phyloP scores from a whole-genome alignment of 1,140 invertebrate genomes.

The Reticulitermes speratus region DNA sequence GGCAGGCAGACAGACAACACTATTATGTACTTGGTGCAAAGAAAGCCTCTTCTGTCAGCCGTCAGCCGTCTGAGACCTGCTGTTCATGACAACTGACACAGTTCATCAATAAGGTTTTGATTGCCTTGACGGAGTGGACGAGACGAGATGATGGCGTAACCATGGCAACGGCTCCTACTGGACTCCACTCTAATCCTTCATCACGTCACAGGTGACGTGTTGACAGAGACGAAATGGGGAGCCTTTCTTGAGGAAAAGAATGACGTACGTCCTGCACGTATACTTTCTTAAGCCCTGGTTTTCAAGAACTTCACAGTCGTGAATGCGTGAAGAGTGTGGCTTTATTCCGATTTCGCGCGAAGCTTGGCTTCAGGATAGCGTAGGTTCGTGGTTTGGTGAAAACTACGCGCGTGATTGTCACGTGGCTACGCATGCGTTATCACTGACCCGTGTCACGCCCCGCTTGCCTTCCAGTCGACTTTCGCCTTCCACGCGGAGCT shows the following conservation, averaged over 20 bases:
- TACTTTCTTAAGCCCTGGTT: not conserved
- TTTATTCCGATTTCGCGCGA: too few relatives aligned
- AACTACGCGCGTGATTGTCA: too few relatives aligned
- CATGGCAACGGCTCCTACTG: not conserved
- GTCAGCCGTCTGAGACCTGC: not conserved
- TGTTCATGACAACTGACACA: not conserved
- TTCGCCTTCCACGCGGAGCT: too few relatives aligned
- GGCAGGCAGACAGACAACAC: too few relatives aligned
- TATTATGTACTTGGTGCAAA: too few relatives aligned
- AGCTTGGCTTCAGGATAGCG: too few relatives aligned
- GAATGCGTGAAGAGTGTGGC: too few relatives aligned
- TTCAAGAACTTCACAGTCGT: too few relatives aligned
- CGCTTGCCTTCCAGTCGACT: too few relatives aligned
- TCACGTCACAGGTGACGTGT: conserved; percentile 16
- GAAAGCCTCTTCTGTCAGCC: not conserved
- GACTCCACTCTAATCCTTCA: not conserved
- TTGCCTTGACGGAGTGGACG: not conserved
- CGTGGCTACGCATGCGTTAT: too few relatives aligned
- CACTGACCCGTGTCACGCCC: too few relatives aligned
- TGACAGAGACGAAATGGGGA: not conserved
- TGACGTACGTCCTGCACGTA: not conserved
- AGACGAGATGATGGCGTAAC: conserved; percentile 4
- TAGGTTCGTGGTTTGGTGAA: too few relatives aligned
- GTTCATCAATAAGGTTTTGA: conserved; percentile 19
- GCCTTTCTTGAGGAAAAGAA: not conserved